Evolutionary conservation across 1,140 invertebrate genomes (phyloP).

Genomic region (Bombus superbus): DNA sequence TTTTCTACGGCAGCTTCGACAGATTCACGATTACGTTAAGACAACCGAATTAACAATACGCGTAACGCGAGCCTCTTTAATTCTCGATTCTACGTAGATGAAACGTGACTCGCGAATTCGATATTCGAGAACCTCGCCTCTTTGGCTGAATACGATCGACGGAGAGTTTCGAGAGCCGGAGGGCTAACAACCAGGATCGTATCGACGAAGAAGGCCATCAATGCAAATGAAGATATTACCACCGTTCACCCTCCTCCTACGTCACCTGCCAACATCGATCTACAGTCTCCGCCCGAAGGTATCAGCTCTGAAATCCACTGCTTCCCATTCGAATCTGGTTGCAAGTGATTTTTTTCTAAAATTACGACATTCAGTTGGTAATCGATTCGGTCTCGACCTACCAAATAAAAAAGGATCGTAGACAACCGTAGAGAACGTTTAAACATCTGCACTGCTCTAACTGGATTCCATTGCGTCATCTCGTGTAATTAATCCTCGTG

Average conservation of each 20-base stretch:
- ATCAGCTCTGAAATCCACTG: background rate
- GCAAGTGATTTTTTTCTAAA: background rate
- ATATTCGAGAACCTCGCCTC: slow-evolving; percentile 4
- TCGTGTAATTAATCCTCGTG: background rate
- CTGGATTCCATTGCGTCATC: no score
- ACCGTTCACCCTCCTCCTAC: slow-evolving; percentile 36
- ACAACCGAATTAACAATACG: background rate
- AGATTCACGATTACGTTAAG: fast-evolving
- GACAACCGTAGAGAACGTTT: background rate
- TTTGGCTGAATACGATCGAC: slow-evolving; percentile 4
- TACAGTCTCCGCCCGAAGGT: background rate
- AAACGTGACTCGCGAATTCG: slow-evolving; percentile 2
- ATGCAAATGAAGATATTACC: slow-evolving; percentile 76
- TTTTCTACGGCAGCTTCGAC: background rate
- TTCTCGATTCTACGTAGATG: background rate
- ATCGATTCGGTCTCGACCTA: background rate
- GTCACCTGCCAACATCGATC: slow-evolving; percentile 45
- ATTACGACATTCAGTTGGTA: background rate
- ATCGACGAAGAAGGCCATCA: slow-evolving; percentile 68
- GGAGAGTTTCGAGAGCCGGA: slow-evolving; percentile 19
- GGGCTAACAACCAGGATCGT: slow-evolving; percentile 48
- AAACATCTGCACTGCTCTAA: background rate
- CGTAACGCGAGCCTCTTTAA: background rate
- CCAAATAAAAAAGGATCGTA: background rate
- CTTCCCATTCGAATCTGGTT: background rate